Conservation (phyloP, 1,140 invertebrate genomes). For the Laupala kohalensis region DNA sequence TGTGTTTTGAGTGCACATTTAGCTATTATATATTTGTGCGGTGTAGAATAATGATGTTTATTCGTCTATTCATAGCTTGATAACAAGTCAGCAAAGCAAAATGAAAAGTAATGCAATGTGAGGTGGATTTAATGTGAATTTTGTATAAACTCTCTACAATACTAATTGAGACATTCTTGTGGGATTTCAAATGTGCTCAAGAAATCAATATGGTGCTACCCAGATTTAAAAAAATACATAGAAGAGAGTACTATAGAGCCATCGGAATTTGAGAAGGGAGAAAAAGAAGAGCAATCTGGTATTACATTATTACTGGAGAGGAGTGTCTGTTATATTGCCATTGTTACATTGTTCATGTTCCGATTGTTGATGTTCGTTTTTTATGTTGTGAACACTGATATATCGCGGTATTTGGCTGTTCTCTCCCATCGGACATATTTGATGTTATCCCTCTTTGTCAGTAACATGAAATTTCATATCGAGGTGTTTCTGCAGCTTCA, state of each 20-base stretch:
- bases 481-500: background rate
- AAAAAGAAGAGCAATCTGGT: background rate
- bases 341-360: conserved; percentile 8
- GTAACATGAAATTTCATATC: background rate
- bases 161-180: conserved; percentile 6
- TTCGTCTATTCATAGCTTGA: background rate
- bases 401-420: background rate
- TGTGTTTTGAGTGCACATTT: background rate
- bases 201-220: conserved; percentile 14
- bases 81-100: background rate
- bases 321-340: conserved; percentile 1
- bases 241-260: background rate
- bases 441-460: background rate
- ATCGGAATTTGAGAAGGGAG: background rate
- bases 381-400: background rate
- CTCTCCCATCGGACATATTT: background rate
- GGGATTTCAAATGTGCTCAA: conserved; percentile 13
- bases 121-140: background rate
- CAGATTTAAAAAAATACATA: conserved; percentile 2
- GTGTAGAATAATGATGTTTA: background rate
- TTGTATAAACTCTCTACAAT: background rate
- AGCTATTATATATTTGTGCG: background rate
- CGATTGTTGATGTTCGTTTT: conserved; percentile 4
- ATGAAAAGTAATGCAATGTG: background rate
- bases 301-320: background rate